A percentile compares a stretch with the other conserved stretches of the same genome.
phyloP scores from a whole-genome alignment of 2,113 vertebrate species.

The Nothoprocta pentlandii region DNA sequence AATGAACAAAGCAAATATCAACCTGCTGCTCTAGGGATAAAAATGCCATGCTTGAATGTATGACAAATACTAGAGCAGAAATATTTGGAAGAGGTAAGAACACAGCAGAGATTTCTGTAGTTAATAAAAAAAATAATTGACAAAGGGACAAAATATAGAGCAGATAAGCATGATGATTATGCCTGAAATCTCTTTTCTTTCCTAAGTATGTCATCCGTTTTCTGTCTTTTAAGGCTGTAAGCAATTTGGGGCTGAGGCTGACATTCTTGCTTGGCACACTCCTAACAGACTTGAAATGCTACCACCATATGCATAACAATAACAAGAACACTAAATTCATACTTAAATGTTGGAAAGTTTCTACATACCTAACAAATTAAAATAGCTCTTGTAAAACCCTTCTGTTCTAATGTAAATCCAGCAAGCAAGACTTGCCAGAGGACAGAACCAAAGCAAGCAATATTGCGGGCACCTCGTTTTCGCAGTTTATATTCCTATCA shows the following conservation, averaged over 20 bases:
- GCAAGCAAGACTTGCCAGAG: background rate
- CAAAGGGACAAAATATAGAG: background rate
- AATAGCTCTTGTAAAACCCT: background rate
- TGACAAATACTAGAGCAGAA: background rate
- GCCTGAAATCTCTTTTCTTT: background rate
- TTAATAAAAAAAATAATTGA: background rate
- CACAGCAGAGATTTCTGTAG: background rate
- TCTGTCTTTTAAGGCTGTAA: constrained; percentile 6
- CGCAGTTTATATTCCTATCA: background rate
- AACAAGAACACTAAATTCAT: constrained; percentile 1
- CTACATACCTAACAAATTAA: background rate
- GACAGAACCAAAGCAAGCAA: background rate
- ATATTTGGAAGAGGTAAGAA: background rate
- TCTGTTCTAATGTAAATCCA: background rate
- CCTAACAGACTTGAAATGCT: constrained; percentile 17
- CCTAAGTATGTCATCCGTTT: constrained; percentile 31
- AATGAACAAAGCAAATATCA: background rate
- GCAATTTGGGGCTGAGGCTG: background rate
- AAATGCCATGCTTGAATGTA: background rate
- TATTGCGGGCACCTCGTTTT: background rate
- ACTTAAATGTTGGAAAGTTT: background rate
- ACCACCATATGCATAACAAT: background rate
- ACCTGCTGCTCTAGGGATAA: background rate
- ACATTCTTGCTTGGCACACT: constrained; percentile 26
- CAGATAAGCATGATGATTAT: background rate